Percentiles rank a stretch among this genome's conserved stretches.
Conservation (phyloP, 2,888 invertebrate genomes). For the Drosophila hamatofila region DNA sequence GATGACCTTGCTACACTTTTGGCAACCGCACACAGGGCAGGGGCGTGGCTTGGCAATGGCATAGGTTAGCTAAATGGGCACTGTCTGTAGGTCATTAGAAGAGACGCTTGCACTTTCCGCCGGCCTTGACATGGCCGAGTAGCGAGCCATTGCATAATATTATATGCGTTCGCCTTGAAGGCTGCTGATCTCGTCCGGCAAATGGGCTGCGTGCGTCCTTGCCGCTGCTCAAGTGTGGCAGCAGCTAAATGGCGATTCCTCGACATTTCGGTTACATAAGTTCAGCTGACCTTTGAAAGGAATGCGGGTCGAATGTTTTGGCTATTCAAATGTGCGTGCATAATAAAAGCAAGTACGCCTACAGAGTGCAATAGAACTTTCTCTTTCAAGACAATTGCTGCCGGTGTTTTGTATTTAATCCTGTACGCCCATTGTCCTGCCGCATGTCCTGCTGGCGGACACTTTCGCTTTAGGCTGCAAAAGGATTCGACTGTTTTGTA, state of each 20-base stretch:
- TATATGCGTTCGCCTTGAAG: conserved; percentile 44
- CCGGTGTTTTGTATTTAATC: conserved; percentile 57
- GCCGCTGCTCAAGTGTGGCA: conserved; percentile 50
- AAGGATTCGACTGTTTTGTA: conserved; percentile 46
- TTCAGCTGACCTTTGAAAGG: conserved; percentile 37
- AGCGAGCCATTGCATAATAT: conserved; percentile 67
- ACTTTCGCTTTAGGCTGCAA: conserved; percentile 62
- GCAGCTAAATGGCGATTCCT: conserved; percentile 58
- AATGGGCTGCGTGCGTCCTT: conserved; percentile 50
- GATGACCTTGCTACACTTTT: conserved; percentile 75
- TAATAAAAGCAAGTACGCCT: conserved; percentile 51
- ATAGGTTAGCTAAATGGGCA: conserved; percentile 16
- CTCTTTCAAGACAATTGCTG: conserved; percentile 61
- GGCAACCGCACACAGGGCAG: conserved; percentile 49
- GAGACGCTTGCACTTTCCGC: conserved; percentile 70
- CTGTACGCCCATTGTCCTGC: conserved; percentile 37
- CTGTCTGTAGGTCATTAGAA: conserved; percentile 39
- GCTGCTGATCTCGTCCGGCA: conserved; percentile 24
- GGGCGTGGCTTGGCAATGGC: conserved; percentile 5
- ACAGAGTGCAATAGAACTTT: conserved; percentile 59
- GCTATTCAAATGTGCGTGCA: conserved; percentile 53
- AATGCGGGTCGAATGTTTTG: conserved; percentile 59
- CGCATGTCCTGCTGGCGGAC: conserved; percentile 48
- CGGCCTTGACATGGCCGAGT: conserved; percentile 51
- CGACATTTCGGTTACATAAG: conserved; percentile 61